Base-by-base conservation (phyloP, 2,888 invertebrate genomes). In the Drosophila subquinaria region DNA sequence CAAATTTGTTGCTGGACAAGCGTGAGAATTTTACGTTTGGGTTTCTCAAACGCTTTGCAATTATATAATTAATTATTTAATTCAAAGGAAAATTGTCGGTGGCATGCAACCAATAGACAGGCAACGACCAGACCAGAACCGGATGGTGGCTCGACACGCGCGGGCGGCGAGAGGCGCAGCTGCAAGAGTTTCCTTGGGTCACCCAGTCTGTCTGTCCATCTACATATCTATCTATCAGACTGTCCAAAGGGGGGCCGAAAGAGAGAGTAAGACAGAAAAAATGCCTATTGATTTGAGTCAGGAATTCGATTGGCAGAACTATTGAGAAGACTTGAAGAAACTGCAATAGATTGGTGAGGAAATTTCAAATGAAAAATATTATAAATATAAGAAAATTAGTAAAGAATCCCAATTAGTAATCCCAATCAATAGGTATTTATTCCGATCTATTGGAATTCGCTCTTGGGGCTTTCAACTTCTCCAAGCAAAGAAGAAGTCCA, bases 21-120 rank as follows among this genome's bases (percentile, higher is more conserved):
- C 84, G 84, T 84, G 89, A 88, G 89, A 84, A 88, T 71, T 74
- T 74, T 76, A 63, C 81, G 71, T 78, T 81, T 45, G 66, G 78
- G 56, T 66, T 63, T 50, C 61, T 66, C 63, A 57, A 73, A 69
- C 53, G 42, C 69, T 57, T 71, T 75, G 75, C 84, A 84, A 84
- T 84, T 84, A 84, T 86, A 81, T 86, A 82, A 88, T 84, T 88
- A 88, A 84, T 84, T 84, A 84, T 84, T 84, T 79, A 80, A 80
- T 73, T 73, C 80, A 56, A 63, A 73, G 60, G 81, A 81, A 84
- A 86, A 88, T 84, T 88, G 89, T 88, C 69, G 65, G 59, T 10
- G 73, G 76, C 84, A 84, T 88, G 84, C 89, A 83, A 82, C 61
- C 61, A 9, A 52, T 59, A 60, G 79, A 56, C 68, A 61, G 69